Base-by-base conservation (phyloP, 2,888 invertebrate species). In the Adineta ricciae region DNA sequence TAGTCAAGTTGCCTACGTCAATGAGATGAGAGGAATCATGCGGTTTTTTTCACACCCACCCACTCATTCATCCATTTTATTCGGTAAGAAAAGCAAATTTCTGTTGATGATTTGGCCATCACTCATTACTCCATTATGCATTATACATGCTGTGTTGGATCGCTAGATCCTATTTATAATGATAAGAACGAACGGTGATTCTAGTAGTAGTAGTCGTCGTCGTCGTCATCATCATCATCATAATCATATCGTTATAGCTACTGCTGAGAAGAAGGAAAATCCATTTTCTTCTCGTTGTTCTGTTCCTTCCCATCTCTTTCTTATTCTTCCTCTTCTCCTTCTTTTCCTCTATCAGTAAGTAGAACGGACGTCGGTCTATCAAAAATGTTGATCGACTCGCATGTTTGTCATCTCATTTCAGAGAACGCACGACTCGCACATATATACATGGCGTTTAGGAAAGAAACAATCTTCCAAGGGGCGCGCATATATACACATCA, bases 381-480 rank as follows among this genome's bases (percentile, higher is more conserved):
- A 32, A 64, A 64, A 64, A 64, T 64, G 64, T 41, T 78, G 78
- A 78, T 78, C 78, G 78, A 78, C 78, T 78, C 24, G 78, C 38
- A 78, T 78, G 78, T 78, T 41, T 78, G 41, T 41, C 78, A 78
- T 78, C 78, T 78, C 41, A 78, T 78, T 78, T 78, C 38, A 78
- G 21, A 41, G 64, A 64, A 64, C 32, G 32, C 64, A 64, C 19
- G 32, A 27, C 32, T 64, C 32, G 32, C 32, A 64, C 19, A 64
- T 36, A 64, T 64, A 32, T 64, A 14, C 64, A 64, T 32, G 64
- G 32, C 32, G 64, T 64, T 64, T 64, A 32, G 16, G 64, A 64
- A 64, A 64, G 64, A 64, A 64, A 32, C 64, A 64, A 64, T 64
- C 64, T 32, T 64, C 64, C 64, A 64, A 64, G 32, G 64, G 64